Evolutionary conservation across 2,888 invertebrate genomes (phyloP), one percentile per base, ranked within the genome.

Genomic region (Lepidochrysops patricia): DNA sequence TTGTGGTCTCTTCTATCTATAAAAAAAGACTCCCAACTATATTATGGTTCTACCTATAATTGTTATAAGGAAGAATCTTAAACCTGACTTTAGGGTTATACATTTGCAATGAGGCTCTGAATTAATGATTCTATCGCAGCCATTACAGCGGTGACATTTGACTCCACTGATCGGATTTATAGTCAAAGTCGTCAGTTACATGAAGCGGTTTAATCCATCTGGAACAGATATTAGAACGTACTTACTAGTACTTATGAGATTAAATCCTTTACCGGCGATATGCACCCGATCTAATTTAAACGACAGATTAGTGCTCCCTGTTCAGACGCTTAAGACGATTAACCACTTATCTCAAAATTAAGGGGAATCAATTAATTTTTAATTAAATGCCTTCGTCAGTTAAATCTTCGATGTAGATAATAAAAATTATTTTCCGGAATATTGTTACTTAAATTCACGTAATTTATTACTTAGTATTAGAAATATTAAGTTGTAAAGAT

Each of bases 241-340:
- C 43, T 43, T 43, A 43, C 19, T 43, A 19, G 19, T 43, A 43
- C 43, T 23, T 23, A 43, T 9, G 15, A 32, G 54, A 54, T 54
- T 54, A 54, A 19, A 54, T 54, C 32, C 54, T 32, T 54, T 54
- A 32, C 12, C 32, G 32, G 19, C 19, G 19, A 43, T 43, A 43
- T 43, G 43, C 19, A 23, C 12, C 43, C 9, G 43, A 43, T 43
- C 43, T 43, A 43, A 43, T 43, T 23, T 43, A 9, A 43, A 43
- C 43, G 43, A 43, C 12, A 43, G 19, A 43, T 23, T 43, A 43
- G 43, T 43, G 43, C 43, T 43, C 43, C 29, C 2, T 34, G 34
- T 23, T 43, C 37, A 43, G 12, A 43, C 19, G 19, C 43, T 43
- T 43, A 12, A 19, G 43, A 29, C 12, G 12, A n/a, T 35, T 13